These are phyloP conservation scores for Drosophila aldrichi DNA, from an alignment of 2,888 invertebrate species.

Conservation along the genomic window DNA sequence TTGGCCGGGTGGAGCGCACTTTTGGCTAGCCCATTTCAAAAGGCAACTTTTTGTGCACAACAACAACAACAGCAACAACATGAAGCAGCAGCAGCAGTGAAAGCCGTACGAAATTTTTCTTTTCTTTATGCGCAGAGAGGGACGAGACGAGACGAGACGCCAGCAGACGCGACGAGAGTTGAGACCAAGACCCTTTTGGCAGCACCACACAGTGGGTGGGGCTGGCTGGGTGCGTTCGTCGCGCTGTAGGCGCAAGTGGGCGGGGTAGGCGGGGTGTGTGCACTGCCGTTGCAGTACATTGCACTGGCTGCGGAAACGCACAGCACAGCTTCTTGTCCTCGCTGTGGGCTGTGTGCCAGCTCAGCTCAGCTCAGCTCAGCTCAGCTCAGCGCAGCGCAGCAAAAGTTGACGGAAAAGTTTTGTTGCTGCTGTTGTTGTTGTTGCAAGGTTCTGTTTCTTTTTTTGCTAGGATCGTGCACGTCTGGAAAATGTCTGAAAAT, in stretches of 20 bases:
- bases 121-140: conserved; percentile 73
- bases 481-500: conserved; percentile 82
- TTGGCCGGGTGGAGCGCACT: conserved; percentile 45
- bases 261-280: conserved; percentile 7
- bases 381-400: conserved; percentile 24
- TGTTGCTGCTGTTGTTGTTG: conserved; percentile 42
- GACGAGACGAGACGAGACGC: conserved; percentile 12
- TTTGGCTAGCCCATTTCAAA: conserved; percentile 66
- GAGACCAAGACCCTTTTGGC: conserved; percentile 75
- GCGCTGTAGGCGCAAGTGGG: conserved; percentile 20
- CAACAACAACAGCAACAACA: conserved; percentile 46
- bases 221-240: neutral
- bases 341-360: conserved; percentile 74
- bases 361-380: conserved; percentile 37
- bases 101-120: conserved; percentile 78
- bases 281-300: conserved; percentile 48
- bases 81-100: conserved; percentile 42
- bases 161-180: conserved; percentile 43
- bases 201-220: conserved; percentile 28
- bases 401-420: conserved; percentile 77
- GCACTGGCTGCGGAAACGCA: conserved; percentile 73
- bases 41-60: conserved; percentile 64
- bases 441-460: conserved; percentile 41
- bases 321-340: conserved; percentile 80
- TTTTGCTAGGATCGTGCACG: conserved; percentile 68